Conservation (phyloP, 1,140 invertebrate species). For the Platorchestia sp. region DNA sequence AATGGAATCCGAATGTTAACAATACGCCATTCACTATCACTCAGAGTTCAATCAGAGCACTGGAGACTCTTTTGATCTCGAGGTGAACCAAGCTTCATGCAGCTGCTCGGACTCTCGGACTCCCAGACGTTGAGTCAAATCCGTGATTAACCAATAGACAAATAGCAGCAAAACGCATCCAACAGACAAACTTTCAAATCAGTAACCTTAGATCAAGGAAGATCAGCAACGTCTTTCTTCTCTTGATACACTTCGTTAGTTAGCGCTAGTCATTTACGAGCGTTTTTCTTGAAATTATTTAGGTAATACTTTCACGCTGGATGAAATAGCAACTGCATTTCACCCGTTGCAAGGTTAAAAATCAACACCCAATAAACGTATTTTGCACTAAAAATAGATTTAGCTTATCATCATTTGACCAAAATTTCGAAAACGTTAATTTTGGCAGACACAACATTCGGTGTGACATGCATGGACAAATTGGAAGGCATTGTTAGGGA, state of each 20-base stretch:
- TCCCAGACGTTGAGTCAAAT: background rate
- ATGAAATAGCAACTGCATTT: background rate
- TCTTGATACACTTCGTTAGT: background rate
- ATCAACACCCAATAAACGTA: background rate
- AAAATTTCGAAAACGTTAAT: background rate
- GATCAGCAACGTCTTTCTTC: too few species aligned
- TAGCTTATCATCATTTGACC: background rate
- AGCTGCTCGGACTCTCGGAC: background rate
- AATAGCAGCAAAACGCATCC: background rate
- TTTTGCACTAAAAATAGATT: background rate
- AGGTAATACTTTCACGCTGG: background rate
- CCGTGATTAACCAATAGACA: background rate
- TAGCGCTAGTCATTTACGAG: background rate
- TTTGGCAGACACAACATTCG: background rate
- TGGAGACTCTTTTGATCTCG: constrained; percentile 13
- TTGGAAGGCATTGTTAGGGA: constrained; percentile 3
- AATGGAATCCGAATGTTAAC: constrained; percentile 20
- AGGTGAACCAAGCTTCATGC: background rate
- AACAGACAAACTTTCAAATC: background rate
- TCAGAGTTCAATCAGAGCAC: constrained; percentile 1
- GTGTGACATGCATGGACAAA: background rate
- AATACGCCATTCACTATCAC: constrained; percentile 29
- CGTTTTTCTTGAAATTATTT: background rate
- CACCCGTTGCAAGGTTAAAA: too few species aligned
- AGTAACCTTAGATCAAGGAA: background rate